phyloP scores from a whole-genome alignment of 2,113 vertebrate genomes.

The Nansenia antarctica region DNA sequence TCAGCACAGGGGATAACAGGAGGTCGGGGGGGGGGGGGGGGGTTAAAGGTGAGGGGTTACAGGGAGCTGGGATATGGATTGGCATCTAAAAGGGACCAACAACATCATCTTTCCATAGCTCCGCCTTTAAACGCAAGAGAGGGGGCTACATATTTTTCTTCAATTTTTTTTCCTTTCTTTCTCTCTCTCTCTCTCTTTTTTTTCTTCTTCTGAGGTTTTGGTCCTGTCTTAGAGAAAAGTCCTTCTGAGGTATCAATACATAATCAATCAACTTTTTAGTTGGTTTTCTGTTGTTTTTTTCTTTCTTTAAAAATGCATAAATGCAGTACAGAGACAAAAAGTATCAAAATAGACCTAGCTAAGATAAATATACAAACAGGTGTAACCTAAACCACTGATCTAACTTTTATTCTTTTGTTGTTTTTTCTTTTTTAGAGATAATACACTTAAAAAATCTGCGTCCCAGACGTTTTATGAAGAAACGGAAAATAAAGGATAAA shows the following conservation, averaged over 20 bases:
- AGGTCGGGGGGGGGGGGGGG: too few relatives aligned
- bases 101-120: conserved; percentile 68
- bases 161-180: conserved; percentile 60
- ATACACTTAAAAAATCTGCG: conserved; percentile 78
- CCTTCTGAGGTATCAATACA: conserved; percentile 84
- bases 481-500: conserved; percentile 54
- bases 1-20: too few relatives aligned
- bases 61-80: conserved; percentile 69
- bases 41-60: conserved; percentile 40
- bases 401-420: conserved; percentile 72
- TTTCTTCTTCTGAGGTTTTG: conserved; percentile 77
- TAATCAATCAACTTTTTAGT: conserved; percentile 75
- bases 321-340: conserved; percentile 84
- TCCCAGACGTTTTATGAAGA: conserved; percentile 81
- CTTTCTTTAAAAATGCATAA: conserved; percentile 85
- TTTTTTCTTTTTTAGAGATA: conserved; percentile 73
- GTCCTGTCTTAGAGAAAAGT: conserved; percentile 82
- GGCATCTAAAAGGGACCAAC: conserved; percentile 76
- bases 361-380: conserved; percentile 90
- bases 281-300: conserved; percentile 75
- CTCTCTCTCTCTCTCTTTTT: conserved; percentile 62
- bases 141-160: conserved; percentile 76
- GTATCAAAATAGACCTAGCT: conserved; percentile 88
- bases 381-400: conserved; percentile 84
- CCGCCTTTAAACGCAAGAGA: conserved; percentile 76